A percentile compares a stretch with the other conserved stretches of the same genome.
Conservation (phyloP, 2,888 invertebrate genomes). For the Drosophila paramelanica region DNA sequence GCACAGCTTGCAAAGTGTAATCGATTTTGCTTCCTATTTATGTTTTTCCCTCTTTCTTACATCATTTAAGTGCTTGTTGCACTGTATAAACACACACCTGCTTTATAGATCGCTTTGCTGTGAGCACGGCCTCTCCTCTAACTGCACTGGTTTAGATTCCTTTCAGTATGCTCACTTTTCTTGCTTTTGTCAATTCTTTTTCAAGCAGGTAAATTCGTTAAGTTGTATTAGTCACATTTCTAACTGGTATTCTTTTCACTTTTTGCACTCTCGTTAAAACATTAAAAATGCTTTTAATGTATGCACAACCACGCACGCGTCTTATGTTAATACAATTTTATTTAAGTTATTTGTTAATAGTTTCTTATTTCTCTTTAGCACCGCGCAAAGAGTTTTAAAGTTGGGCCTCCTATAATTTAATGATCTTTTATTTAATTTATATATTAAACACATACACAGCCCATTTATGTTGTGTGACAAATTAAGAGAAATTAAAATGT, state of each 20-base stretch:
- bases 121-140: slow-evolving; percentile 34
- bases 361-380: slow-evolving; percentile 44
- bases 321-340: slow-evolving; percentile 14
- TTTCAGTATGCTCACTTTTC: slow-evolving; percentile 21
- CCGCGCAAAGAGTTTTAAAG: slow-evolving; percentile 39
- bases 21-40: slow-evolving; percentile 39
- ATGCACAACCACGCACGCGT: slow-evolving; percentile 46
- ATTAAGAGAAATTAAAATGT: neutral
- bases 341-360: slow-evolving; percentile 19
- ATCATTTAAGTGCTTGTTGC: slow-evolving; percentile 20
- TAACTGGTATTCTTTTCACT: slow-evolving; percentile 62
- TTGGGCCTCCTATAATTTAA: slow-evolving; percentile 48
- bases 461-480: slow-evolving; percentile 3
- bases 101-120: slow-evolving; percentile 34
- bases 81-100: slow-evolving; percentile 45
- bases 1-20: slow-evolving; percentile 29
- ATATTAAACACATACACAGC: slow-evolving; percentile 3
- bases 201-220: slow-evolving; percentile 43
- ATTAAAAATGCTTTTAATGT: slow-evolving; percentile 34
- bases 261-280: slow-evolving; percentile 41
- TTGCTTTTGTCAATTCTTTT: slow-evolving; percentile 31
- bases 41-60: slow-evolving; percentile 20
- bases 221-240: slow-evolving; percentile 71
- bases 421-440: neutral
- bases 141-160: slow-evolving; percentile 36